Percentiles rank a stretch among this genome's conserved stretches.
These are phyloP conservation scores for Simalia tracyae DNA, from an alignment of 2,797 vertebrate genomes.

Conservation along the genomic window DNA sequence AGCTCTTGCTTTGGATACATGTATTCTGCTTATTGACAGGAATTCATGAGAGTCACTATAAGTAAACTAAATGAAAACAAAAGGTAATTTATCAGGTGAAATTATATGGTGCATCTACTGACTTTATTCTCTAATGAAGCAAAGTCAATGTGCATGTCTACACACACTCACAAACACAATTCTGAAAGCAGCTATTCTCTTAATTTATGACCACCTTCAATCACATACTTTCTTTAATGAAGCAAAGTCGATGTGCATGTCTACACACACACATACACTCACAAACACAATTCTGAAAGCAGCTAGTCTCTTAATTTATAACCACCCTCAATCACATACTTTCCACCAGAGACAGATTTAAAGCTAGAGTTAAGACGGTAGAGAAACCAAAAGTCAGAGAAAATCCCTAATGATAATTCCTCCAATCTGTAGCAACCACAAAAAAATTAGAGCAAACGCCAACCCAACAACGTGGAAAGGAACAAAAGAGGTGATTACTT, in stretches of 20 bases:
- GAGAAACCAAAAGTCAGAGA: not conserved
- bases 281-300: not conserved
- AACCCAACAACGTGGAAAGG: not conserved
- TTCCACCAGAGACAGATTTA: not conserved
- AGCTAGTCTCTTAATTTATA: not conserved
- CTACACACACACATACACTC: not conserved
- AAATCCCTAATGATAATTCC: not conserved
- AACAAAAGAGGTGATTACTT: not conserved
- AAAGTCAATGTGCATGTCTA: not conserved
- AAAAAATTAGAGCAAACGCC: not conserved
- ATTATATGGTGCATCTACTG: not conserved
- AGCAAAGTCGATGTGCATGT: too few relatives aligned
- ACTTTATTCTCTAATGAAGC: not conserved
- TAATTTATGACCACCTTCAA: not conserved
- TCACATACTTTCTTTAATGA: not conserved
- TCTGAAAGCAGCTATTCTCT: not conserved
- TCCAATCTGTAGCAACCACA: not conserved
- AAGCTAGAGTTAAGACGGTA: not conserved
- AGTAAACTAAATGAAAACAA: not conserved
- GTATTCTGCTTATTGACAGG: not conserved
- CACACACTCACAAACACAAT: not conserved
- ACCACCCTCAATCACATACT: not conserved
- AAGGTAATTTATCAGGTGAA: slow-evolving; percentile 1
- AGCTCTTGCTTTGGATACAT: not conserved
- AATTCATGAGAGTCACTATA: not conserved